Conservation (phyloP, 2,888 invertebrate species). For the Icerya purchasi region DNA sequence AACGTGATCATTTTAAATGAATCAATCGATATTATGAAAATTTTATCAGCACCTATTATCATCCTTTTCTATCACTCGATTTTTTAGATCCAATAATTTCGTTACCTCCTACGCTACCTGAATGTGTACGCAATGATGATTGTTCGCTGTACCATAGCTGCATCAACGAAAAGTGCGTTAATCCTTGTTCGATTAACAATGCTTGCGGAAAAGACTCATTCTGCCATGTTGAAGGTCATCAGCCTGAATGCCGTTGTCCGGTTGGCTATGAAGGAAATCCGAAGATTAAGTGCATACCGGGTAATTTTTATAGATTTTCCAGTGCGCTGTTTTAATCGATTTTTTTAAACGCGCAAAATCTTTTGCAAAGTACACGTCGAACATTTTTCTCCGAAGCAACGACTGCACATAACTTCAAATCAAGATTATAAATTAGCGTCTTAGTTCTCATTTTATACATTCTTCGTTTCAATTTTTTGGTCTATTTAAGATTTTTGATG, state of each 20-base stretch:
- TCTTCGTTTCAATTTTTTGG: too few relatives aligned
- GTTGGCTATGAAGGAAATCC: slow-evolving; percentile 53
- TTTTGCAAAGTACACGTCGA: too few relatives aligned
- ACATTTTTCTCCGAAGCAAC: too few relatives aligned
- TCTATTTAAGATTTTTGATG: too few relatives aligned
- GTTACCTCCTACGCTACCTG: slow-evolving; percentile 29
- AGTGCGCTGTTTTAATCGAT: too few relatives aligned
- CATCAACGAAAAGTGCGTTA: slow-evolving; percentile 49
- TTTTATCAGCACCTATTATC: background rate
- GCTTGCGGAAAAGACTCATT: slow-evolving; percentile 61
- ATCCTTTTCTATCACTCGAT: background rate
- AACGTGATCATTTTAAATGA: too few relatives aligned
- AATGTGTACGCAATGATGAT: slow-evolving; percentile 58
- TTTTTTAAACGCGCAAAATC: too few relatives aligned
- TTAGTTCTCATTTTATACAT: too few relatives aligned
- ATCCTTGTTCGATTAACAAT: slow-evolving; percentile 45
- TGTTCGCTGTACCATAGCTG: slow-evolving; percentile 55
- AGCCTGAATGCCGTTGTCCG: slow-evolving; percentile 60
- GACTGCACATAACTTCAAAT: too few relatives aligned
- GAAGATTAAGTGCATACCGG: slow-evolving; percentile 47
- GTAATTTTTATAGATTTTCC: too few relatives aligned
- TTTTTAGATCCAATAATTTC: slow-evolving; percentile 16
- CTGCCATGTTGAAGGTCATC: slow-evolving; percentile 55
- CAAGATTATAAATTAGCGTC: too few relatives aligned
- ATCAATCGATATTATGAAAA: background rate